phyloP scores from a whole-genome alignment of 2,797 vertebrate species.

The Artibeus jamaicensis region DNA sequence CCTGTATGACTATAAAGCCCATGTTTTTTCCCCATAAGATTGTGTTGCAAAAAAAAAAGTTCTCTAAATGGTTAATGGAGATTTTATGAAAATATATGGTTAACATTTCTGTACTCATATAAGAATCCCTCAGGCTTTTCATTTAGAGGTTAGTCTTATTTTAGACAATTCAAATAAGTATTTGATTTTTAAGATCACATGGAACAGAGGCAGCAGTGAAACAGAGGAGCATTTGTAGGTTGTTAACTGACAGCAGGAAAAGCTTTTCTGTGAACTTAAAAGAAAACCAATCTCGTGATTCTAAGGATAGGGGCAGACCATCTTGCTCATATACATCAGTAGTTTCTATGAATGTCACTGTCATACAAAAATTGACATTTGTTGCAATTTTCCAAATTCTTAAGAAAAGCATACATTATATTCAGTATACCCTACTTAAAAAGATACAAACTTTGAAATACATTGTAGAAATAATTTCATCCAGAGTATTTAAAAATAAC shows the following conservation, averaged over 20 bases:
- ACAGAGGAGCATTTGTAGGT: not conserved
- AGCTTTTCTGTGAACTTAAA: conserved; percentile 24
- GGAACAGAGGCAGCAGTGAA: conserved; percentile 10
- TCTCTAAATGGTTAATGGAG: not conserved
- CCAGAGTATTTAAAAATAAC: not conserved
- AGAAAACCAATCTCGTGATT: not conserved
- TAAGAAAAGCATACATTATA: not conserved
- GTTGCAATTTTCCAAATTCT: not conserved
- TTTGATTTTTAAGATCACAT: conserved; percentile 23
- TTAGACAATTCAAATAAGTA: conserved; percentile 1
- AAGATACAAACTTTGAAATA: not conserved
- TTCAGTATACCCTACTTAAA: not conserved
- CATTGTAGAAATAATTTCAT: conserved; percentile 13
- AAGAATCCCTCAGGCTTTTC: not conserved
- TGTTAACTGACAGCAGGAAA: conserved; percentile 6
- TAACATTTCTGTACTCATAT: conserved; percentile 26
- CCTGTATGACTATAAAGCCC: not conserved
- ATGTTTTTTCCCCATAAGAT: not conserved
- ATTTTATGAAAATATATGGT: conserved; percentile 1
- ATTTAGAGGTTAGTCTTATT: conserved; percentile 27
- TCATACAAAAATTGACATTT: not conserved
- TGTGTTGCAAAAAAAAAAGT: not conserved
- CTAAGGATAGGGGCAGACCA: not conserved
- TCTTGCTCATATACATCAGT: not conserved
- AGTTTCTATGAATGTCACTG: not conserved